Conservation (phyloP, 2,113 vertebrate species). For the Phaethon lepturus region DNA sequence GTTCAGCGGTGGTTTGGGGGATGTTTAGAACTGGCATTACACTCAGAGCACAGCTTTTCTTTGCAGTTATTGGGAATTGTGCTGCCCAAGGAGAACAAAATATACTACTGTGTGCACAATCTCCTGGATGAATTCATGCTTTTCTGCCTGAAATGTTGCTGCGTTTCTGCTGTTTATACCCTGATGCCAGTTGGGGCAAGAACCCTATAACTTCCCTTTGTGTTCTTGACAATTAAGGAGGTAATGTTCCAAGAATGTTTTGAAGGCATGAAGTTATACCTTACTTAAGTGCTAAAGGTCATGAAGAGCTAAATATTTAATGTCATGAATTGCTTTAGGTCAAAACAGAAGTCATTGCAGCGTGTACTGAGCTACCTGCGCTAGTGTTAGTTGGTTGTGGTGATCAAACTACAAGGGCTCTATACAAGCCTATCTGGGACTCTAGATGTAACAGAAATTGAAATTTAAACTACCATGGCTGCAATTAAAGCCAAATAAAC, state of each 20-base stretch:
- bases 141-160: not conserved
- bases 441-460: not conserved
- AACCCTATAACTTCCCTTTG: not conserved
- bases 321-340: not conserved
- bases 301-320: not conserved
- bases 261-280: not conserved
- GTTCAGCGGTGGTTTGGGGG: not conserved
- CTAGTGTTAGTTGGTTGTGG: not conserved
- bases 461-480: not conserved
- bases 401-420: not conserved
- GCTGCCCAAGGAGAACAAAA: not conserved
- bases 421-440: not conserved
- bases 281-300: not conserved
- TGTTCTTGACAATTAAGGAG: not conserved
- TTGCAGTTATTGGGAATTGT: not conserved
- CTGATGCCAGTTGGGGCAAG: not conserved
- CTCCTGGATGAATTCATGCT: not conserved
- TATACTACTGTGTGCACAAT: not conserved
- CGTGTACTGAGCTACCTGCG: not conserved
- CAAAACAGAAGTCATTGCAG: not conserved
- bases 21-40: not conserved
- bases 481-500: not conserved
- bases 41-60: not conserved
- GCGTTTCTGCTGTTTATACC: not conserved
- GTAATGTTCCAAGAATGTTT: not conserved